Base-by-base conservation (phyloP, 2,113 vertebrate species). In the Hiodon alosoides region DNA sequence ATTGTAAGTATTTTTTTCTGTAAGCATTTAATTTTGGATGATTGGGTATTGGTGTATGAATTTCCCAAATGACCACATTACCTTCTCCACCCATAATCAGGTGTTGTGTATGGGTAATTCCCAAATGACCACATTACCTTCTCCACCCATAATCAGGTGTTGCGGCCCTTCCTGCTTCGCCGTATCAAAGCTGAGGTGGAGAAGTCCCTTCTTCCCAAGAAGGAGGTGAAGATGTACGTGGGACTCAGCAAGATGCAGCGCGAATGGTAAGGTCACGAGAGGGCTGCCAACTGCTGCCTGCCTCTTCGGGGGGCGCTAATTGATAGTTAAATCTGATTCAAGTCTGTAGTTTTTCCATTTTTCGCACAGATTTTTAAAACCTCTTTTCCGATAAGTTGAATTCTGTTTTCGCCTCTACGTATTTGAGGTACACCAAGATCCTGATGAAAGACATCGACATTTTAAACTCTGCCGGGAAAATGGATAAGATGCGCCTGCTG, bases 391-490 rank as follows among this genome's bases (percentile, higher is more conserved):
- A 53, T 54, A 6, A 7, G 2, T 13, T 8, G 7, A 16, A 53
- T 0, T 46, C n/a, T 67, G 9, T 77, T 52, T 81, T 75, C 13
- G 79, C 79, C 31, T 79, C 46, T 58, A 6, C 13, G 52, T 0
- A 9, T 11, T 58, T 52, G 83, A 99, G 97, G 97, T 98, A 99
- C 76, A 99, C 96, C 3, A 91, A 93, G 75, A 98, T 98, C 81
- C 86, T 99, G 81, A 99, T 99, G 96, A 99, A 98, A 86, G 97
- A 99, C 82, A 99, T 99, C 69, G 97, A 98, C 80, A 98, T 99
- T 74, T 77, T 99, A 80, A 99, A 98, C 81, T 97, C 97, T 0
- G 94, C 95, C 17, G 97, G 97, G 13, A 99, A 98, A 84, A 94
- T 94, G 91, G 97, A 98, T 87, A 99, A 99, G 85, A 98, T 99